Percentiles rank a stretch among this genome's conserved stretches.
Conservation (phyloP, 2,888 invertebrate species). For the Hybos culiciformis region DNA sequence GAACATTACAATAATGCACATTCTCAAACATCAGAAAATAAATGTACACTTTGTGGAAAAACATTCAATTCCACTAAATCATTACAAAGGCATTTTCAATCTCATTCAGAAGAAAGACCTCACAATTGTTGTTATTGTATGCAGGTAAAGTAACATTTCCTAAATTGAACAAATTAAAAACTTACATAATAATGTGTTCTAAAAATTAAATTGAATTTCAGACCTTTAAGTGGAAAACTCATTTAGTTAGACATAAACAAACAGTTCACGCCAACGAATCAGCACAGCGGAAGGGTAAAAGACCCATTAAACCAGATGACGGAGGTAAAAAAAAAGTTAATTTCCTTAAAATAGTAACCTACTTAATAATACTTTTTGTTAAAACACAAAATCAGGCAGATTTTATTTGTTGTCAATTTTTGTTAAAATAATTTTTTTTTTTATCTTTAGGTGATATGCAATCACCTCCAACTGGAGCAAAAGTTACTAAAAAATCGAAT, state of each 20-base stretch:
- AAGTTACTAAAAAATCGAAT: conserved; percentile 30
- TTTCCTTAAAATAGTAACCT: too few species aligned
- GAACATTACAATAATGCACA: conserved; percentile 35
- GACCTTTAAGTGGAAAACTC: conserved; percentile 36
- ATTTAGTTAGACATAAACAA: conserved; percentile 35
- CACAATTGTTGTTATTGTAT: conserved; percentile 34
- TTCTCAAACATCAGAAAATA: conserved; percentile 32
- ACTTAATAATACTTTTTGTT: not conserved
- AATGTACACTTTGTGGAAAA: conserved; percentile 33
- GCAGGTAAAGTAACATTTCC: conserved; percentile 22
- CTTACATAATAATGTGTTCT: not conserved
- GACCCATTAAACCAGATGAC: conserved; percentile 31
- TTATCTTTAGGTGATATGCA: conserved; percentile 24
- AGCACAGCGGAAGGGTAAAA: conserved; percentile 30
- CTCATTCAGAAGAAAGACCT: conserved; percentile 35
- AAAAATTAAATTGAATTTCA: conserved; percentile 14
- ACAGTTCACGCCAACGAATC: conserved; percentile 32
- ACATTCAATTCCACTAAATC: conserved; percentile 33
- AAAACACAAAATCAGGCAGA: too few species aligned
- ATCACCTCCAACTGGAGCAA: conserved; percentile 33
- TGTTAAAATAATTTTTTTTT: not conserved
- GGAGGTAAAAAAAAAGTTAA: conserved; percentile 22
- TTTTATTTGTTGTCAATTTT: too few species aligned
- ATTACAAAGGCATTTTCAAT: conserved; percentile 32
- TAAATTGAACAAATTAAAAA: not conserved